phyloP scores from a whole-genome alignment of 2,888 invertebrate species.

The Tachina grossa region DNA sequence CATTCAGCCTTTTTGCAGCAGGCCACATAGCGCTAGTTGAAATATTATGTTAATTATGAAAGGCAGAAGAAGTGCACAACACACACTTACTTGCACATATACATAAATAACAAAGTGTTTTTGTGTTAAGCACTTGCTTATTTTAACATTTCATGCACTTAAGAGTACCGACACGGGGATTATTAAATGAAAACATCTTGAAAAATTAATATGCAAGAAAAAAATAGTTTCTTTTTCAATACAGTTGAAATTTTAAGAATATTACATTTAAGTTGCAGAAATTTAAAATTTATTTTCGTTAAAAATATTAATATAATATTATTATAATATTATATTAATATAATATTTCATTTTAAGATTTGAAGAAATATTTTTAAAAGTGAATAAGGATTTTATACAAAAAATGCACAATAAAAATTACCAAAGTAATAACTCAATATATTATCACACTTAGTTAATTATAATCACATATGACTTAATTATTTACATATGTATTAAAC shows the following conservation, averaged over 20 bases:
- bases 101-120: background rate
- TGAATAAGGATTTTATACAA: no score
- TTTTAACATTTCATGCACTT: slow-evolving; percentile 34
- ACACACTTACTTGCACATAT: background rate
- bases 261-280: background rate
- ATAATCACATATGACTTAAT: no score
- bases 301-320: no score
- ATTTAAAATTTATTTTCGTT: background rate
- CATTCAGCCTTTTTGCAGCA: slow-evolving; percentile 45
- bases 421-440: no score
- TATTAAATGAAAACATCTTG: slow-evolving; percentile 64
- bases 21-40: slow-evolving; percentile 55
- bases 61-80: slow-evolving; percentile 28
- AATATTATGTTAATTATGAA: slow-evolving; percentile 63
- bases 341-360: no score
- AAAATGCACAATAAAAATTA: no score
- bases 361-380: no score
- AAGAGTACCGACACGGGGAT: slow-evolving; percentile 41
- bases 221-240: slow-evolving; percentile 32
- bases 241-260: background rate
- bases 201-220: slow-evolving; percentile 68
- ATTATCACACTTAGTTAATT: no score
- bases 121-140: slow-evolving; percentile 37
- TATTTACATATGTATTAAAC: no score
- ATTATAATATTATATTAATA: no score